These are phyloP conservation scores for Lacanobia oleracea DNA, from an alignment of 2,888 invertebrate species.

Conservation along the genomic window DNA sequence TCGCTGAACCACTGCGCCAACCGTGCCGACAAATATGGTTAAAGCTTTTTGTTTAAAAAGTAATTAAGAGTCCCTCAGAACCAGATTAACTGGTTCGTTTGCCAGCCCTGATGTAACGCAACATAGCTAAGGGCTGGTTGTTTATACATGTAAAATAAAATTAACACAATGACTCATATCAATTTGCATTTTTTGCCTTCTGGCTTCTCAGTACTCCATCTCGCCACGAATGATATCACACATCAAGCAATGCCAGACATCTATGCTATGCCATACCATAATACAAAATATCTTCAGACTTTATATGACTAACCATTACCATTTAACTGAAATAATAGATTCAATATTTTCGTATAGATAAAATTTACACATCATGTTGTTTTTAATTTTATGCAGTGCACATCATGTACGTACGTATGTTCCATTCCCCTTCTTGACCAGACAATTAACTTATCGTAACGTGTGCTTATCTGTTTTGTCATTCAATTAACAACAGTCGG, in stretches of 20 bases:
- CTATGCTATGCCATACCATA: slow-evolving; percentile 25
- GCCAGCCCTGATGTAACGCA: slow-evolving; percentile 57
- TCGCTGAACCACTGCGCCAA: no score
- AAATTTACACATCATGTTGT: slow-evolving; percentile 29
- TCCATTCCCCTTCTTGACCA: slow-evolving; percentile 39
- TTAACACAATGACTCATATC: slow-evolving; percentile 65
- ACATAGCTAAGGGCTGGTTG: slow-evolving; percentile 61
- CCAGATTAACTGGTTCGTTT: slow-evolving; percentile 6
- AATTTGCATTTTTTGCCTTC: slow-evolving; percentile 66
- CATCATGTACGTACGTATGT: slow-evolving; percentile 15
- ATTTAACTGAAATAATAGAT: slow-evolving; percentile 45
- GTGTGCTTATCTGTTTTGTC: slow-evolving; percentile 66
- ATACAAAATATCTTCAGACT: slow-evolving; percentile 13
- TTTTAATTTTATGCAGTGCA: slow-evolving; percentile 25
- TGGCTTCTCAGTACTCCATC: slow-evolving; percentile 61
- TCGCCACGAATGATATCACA: slow-evolving; percentile 59
- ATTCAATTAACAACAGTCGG: slow-evolving; percentile 71
- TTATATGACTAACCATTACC: slow-evolving; percentile 36
- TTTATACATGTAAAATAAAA: slow-evolving; percentile 60
- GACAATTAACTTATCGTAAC: slow-evolving; percentile 56
- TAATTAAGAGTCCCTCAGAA: background rate
- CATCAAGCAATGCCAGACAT: slow-evolving; percentile 34
- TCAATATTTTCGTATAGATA: slow-evolving; percentile 46
- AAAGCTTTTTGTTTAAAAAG: background rate
- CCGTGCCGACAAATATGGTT: no score